Evolutionary conservation across 2,113 vertebrate genomes (phyloP).

Genomic region (Glaucidium brasilianum): DNA sequence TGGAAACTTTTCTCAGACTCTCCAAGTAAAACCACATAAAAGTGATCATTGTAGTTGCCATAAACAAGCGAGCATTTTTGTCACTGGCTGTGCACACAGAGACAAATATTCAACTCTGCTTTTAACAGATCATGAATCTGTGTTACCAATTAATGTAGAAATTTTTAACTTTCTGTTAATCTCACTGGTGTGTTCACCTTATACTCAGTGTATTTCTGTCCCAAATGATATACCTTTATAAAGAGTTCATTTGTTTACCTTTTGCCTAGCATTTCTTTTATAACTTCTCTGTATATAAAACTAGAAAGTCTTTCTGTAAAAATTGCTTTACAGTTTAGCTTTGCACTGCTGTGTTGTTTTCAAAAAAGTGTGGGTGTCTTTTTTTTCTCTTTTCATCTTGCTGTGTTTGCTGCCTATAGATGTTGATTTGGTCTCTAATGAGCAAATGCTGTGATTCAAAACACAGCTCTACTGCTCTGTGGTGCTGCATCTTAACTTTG

Average conservation of each 20-base stretch:
- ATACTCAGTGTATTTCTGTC: not conserved
- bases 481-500: not conserved
- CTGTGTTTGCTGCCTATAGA: not conserved
- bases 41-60: not conserved
- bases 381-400: not conserved
- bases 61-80: not conserved
- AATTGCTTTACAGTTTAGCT: not conserved
- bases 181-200: not conserved
- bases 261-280: not conserved
- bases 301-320: not conserved
- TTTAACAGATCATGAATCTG: not conserved
- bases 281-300: not conserved
- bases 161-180: not conserved
- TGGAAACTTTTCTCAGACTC: not conserved
- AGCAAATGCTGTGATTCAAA: not conserved
- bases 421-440: not conserved
- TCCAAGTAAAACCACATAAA: not conserved
- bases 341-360: not conserved
- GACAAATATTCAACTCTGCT: not conserved
- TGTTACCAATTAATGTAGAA: not conserved
- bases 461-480: not conserved
- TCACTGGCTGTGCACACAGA: not conserved
- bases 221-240: not conserved
- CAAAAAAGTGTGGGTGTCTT: not conserved
- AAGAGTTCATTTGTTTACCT: not conserved